Percentiles rank a stretch among this genome's conserved stretches.
These are phyloP conservation scores for Ferdinandea cuprea DNA, from an alignment of 2,888 invertebrate genomes.

Conservation along the genomic window DNA sequence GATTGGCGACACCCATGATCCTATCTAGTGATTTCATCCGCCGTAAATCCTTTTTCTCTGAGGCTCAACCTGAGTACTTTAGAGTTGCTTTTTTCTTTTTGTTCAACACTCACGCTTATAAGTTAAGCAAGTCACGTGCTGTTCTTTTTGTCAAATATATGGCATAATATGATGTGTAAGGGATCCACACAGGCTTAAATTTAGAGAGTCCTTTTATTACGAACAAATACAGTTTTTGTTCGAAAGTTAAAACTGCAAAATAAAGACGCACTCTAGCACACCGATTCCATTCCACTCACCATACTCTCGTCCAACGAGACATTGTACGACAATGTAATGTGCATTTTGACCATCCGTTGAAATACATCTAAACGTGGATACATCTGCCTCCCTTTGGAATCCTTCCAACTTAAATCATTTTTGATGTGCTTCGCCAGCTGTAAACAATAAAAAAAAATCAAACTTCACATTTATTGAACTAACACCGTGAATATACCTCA, in stretches of 20 bases:
- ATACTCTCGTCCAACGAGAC: constrained; percentile 81
- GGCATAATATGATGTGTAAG: too few species aligned
- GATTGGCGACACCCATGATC: too few species aligned
- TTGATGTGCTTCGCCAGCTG: constrained; percentile 79
- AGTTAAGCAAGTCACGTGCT: too few species aligned
- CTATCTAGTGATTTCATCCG: too few species aligned
- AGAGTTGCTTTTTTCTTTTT: too few species aligned
- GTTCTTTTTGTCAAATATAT: too few species aligned
- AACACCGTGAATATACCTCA: constrained; percentile 64
- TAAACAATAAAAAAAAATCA: constrained; percentile 13
- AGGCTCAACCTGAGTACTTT: too few species aligned
- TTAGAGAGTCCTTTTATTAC: too few species aligned
- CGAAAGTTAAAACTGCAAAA: background rate
- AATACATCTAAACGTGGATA: constrained; percentile 81
- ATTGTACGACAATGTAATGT: constrained; percentile 81
- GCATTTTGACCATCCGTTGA: constrained; percentile 81
- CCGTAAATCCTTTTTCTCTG: too few species aligned
- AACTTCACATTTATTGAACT: background rate
- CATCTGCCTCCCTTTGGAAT: constrained; percentile 78
- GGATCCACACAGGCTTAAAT: too few species aligned
- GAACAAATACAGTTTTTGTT: too few species aligned
- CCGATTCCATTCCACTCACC: constrained; percentile 76
- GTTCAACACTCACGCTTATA: too few species aligned
- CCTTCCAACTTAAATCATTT: constrained; percentile 80
- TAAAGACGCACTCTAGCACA: background rate